phyloP scores from a whole-genome alignment of 2,113 vertebrate species.

The Sebastes fasciatus region DNA sequence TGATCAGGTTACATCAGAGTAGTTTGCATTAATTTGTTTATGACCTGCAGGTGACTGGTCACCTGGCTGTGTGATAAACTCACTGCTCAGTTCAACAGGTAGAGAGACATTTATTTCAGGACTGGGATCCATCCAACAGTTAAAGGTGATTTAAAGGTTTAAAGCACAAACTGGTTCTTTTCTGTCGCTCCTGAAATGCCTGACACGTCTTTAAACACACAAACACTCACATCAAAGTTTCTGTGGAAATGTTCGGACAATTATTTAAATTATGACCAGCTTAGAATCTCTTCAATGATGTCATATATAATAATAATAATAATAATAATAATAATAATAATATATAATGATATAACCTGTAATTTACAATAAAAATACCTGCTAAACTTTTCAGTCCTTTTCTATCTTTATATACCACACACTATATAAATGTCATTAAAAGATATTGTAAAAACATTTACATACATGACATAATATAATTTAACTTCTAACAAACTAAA shows the following conservation, averaged over 20 bases:
- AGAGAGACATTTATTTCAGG: conserved; percentile 32
- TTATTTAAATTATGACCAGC: not conserved
- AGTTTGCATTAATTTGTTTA: conserved; percentile 35
- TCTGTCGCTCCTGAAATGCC: conserved; percentile 6
- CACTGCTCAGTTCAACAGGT: not conserved
- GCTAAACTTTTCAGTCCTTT: too few relatives aligned
- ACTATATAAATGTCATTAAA: not conserved
- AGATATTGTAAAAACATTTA: not conserved
- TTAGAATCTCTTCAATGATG: not conserved
- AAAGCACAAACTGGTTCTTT: not conserved
- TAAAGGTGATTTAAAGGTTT: not conserved
- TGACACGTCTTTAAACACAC: not conserved
- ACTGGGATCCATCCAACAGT: not conserved
- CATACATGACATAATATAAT: conserved; percentile 58
- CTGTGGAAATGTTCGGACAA: conserved; percentile 1
- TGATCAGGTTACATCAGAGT: not conserved
- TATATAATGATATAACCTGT: too few relatives aligned
- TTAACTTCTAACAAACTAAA: conserved; percentile 52
- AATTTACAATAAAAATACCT: too few relatives aligned
- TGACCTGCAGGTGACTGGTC: conserved; percentile 2
- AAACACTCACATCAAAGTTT: not conserved
- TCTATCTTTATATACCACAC: not conserved
- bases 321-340: too few relatives aligned
- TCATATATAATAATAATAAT: too few relatives aligned
- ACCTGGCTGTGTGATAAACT: not conserved